Base-by-base conservation (phyloP, 2,797 vertebrate species). In the Lepus oiostolus region DNA sequence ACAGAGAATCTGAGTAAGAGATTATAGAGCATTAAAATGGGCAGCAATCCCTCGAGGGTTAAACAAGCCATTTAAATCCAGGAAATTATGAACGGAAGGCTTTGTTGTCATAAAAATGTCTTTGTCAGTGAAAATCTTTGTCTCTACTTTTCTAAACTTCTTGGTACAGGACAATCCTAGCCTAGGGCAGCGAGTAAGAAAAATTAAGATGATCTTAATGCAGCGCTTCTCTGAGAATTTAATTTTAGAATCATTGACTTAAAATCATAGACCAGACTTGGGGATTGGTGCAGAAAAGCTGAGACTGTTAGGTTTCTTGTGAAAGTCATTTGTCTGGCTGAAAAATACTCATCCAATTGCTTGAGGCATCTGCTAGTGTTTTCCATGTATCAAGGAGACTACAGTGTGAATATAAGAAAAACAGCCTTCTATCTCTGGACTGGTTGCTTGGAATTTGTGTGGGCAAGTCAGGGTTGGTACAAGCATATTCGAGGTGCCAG, bases 61-160 rank as follows among this genome's bases (percentile, higher is more conserved):
- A 17, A 22, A 26, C 24, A 79, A n/a, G 12, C 32, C 63, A 30
- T 87, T 82, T 76, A 67, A 91, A 82, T 89, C 50, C 38, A 50
- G 13, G 22, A 50, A 88, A 81, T 88, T 52, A 16, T 4, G 72
- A 28, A 38, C 68, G 32, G 74, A 67, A 88, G 70, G 50, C 28
- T 76, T 94, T 88, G n/a, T 67, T 75, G 13, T 87, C 32, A 54
- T 79, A 82, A 70, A 65, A 52, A 50, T 10, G 47, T 75, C 91
- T 60, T 91, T 83, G 85, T 67, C 54, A 74, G 30, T 90, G 32
- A 81, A 87, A 92, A 72, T 67, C 62, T 91, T 88, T 90, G 65
- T 67, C 21, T 95, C n/a, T 77, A 12, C 7, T 52, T 83, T 94
- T 88, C 24, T 71, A 35, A 90, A 77, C 32, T 84, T 68, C 21